Evolutionary conservation across 2,113 vertebrate species (phyloP).

Genomic region (Hippocampus zosterae): DNA sequence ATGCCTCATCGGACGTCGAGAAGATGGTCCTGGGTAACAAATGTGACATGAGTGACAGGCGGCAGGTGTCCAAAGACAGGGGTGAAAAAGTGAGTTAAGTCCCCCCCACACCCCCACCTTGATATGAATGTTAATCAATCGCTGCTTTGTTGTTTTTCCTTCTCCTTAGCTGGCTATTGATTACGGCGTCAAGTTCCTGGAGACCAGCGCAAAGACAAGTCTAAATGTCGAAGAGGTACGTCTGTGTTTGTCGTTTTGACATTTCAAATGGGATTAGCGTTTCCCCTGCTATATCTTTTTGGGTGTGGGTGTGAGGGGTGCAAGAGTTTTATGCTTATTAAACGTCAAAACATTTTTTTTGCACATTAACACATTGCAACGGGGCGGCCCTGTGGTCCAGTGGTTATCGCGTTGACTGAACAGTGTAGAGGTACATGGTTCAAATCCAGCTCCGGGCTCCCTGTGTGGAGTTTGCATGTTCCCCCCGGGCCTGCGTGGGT

Average conservation of each 20-base stretch:
- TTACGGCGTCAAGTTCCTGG: conserved; percentile 97
- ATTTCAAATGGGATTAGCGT: background rate
- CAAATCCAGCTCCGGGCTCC: too few relatives aligned
- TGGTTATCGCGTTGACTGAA: too few relatives aligned
- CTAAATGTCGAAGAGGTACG: conserved; percentile 96
- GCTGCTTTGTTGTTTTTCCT: background rate
- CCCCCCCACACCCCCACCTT: too few relatives aligned
- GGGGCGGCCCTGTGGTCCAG: too few relatives aligned
- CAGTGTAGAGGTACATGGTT: too few relatives aligned
- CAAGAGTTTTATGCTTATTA: too few relatives aligned
- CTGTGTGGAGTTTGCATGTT: too few relatives aligned
- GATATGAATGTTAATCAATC: background rate
- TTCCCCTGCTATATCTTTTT: background rate
- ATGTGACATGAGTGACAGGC: conserved; percentile 95
- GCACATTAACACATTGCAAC: too few relatives aligned
- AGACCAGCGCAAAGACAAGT: conserved; percentile 96
- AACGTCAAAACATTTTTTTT: too few relatives aligned
- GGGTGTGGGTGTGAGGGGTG: too few relatives aligned
- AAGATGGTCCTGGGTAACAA: conserved; percentile 97
- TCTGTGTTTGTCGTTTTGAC: background rate
- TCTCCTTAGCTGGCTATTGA: conserved; percentile 89
- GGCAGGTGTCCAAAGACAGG: conserved; percentile 96
- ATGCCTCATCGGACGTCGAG: conserved; percentile 95
- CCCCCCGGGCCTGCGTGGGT: too few relatives aligned
- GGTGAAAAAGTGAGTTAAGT: conserved; percentile 85